These are phyloP conservation scores for Eptatretus atami DNA, from an alignment of 2,797 vertebrate species.

Conservation along the genomic window DNA sequence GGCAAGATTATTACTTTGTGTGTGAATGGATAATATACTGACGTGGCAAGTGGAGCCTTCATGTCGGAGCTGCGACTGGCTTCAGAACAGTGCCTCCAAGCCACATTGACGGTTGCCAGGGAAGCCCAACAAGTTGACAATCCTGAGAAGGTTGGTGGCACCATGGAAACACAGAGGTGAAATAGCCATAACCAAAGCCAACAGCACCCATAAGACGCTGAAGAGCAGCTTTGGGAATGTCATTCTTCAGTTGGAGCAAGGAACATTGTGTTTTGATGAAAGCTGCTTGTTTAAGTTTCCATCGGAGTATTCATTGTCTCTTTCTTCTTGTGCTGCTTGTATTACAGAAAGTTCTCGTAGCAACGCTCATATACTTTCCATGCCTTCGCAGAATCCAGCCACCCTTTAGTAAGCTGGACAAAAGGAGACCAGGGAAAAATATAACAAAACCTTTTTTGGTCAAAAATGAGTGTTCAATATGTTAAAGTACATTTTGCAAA, in stretches of 20 bases:
- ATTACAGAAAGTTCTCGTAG: conserved; percentile 69
- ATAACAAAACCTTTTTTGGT: too few species aligned
- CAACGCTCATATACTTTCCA: conserved; percentile 99
- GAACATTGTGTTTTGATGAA: too few species aligned
- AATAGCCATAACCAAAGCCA: conserved; percentile 97
- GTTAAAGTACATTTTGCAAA: background rate
- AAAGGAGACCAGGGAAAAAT: too few species aligned
- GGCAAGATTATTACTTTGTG: too few species aligned
- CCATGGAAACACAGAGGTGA: conserved; percentile 99
- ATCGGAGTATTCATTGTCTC: too few species aligned
- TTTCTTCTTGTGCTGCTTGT: conserved; percentile 23
- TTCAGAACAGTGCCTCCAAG: conserved; percentile 58
- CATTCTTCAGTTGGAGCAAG: too few species aligned
- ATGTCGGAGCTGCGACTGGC: conserved; percentile 99
- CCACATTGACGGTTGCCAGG: conserved; percentile 87
- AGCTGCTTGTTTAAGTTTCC: too few species aligned
- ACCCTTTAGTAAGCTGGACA: conserved; percentile 66
- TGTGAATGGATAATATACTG: conserved; percentile 30
- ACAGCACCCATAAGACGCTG: conserved; percentile 87
- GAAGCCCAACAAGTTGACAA: conserved; percentile 97
- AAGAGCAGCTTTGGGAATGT: conserved; percentile 35
- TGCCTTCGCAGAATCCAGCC: conserved; percentile 95
- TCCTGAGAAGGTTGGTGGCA: conserved; percentile 95
- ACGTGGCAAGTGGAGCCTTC: conserved; percentile 99
- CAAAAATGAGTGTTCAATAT: background rate